These are phyloP conservation scores for Palloptera scutellata DNA, from an alignment of 2,888 invertebrate genomes.

Conservation along the genomic window DNA sequence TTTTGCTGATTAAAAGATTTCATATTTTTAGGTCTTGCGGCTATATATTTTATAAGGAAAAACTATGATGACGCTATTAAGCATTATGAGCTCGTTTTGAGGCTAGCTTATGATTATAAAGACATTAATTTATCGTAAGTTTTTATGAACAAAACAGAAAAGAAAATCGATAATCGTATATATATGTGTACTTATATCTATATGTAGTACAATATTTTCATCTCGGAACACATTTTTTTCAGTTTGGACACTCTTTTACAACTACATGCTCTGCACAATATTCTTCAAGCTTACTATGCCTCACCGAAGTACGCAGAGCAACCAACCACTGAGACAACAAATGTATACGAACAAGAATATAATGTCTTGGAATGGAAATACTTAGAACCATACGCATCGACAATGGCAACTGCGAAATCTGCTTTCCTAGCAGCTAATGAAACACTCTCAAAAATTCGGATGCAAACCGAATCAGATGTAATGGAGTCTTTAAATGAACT, in stretches of 20 bases:
- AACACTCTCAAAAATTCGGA: slow-evolving; percentile 25
- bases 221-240: background rate
- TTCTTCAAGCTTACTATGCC: slow-evolving; percentile 65
- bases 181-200: background rate
- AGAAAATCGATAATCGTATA: background rate
- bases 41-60: slow-evolving; percentile 68
- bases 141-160: background rate
- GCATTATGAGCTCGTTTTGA: slow-evolving; percentile 70
- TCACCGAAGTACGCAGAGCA: slow-evolving; percentile 21
- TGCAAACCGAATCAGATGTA: slow-evolving; percentile 5
- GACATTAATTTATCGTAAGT: slow-evolving; percentile 31
- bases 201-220: background rate
- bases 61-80: slow-evolving; percentile 68
- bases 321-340: slow-evolving; percentile 5
- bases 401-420: slow-evolving; percentile 43
- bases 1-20: background rate
- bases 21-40: slow-evolving; percentile 68
- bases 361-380: slow-evolving; percentile 69
- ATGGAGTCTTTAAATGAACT: slow-evolving; percentile 37
- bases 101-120: slow-evolving; percentile 61
- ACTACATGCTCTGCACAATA: slow-evolving; percentile 75
- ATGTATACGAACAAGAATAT: slow-evolving; percentile 60
- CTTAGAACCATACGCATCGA: slow-evolving; percentile 58
- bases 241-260: slow-evolving; percentile 72
- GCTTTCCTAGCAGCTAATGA: slow-evolving; percentile 37